These are phyloP conservation scores for Diabrotica balteata DNA, from an alignment of 2,888 invertebrate species.

Conservation along the genomic window DNA sequence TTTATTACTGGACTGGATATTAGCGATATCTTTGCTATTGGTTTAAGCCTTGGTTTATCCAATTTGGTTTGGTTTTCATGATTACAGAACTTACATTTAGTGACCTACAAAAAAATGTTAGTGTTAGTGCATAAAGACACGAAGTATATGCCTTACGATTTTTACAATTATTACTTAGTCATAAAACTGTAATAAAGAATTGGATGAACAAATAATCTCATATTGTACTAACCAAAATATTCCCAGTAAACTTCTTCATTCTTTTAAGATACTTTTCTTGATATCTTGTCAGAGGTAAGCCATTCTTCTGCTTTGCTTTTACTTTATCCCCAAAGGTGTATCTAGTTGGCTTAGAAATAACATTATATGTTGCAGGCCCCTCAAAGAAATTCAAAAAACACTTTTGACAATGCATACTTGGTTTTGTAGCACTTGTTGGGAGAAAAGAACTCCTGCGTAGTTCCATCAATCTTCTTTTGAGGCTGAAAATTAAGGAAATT, in stretches of 20 bases:
- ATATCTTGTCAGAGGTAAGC: constrained; percentile 31
- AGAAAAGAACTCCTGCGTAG: constrained; percentile 26
- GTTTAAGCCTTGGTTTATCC: not conserved
- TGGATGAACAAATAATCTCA: not conserved
- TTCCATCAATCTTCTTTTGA: constrained; percentile 35
- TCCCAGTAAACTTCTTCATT: constrained; percentile 28
- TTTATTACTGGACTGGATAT: not conserved
- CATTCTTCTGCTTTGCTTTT: constrained; percentile 21
- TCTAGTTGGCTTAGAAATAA: constrained; percentile 27
- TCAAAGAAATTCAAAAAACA: constrained; percentile 33
- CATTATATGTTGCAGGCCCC: constrained; percentile 34
- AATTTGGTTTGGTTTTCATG: constrained; percentile 9
- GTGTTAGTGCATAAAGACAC: no score
- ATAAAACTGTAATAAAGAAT: not conserved
- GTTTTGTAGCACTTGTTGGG: constrained; percentile 25
- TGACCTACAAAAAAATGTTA: constrained; percentile 11
- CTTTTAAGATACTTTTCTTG: constrained; percentile 32
- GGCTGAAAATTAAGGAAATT: constrained; percentile 19
- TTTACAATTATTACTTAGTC: not conserved
- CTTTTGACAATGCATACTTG: constrained; percentile 31
- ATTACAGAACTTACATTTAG: constrained; percentile 26
- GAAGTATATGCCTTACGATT: not conserved
- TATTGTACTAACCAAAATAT: constrained; percentile 30
- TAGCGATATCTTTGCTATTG: not conserved
- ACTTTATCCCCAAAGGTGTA: constrained; percentile 34